Evolutionary conservation across 2,888 invertebrate species (phyloP).

Genomic region (Rotaria socialis): DNA sequence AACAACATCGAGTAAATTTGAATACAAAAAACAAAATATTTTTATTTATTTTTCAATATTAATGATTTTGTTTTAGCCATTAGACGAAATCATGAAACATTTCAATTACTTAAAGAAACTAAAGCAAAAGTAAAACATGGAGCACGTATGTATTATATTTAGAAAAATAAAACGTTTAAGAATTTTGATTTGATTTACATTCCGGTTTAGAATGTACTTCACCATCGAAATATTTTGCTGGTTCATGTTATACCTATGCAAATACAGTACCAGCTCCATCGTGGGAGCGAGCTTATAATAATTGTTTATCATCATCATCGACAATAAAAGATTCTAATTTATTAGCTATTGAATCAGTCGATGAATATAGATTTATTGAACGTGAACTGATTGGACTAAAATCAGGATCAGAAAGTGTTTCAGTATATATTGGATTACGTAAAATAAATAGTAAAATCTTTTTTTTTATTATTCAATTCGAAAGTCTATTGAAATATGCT

Average conservation of each 20-base stretch:
- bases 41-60: not conserved
- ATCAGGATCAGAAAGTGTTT: not conserved
- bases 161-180: not conserved
- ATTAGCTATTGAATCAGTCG: conserved; percentile 13
- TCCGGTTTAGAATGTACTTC: not conserved
- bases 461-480: no score
- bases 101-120: not conserved
- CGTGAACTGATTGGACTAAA: not conserved
- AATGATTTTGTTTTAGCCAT: not conserved
- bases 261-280: not conserved
- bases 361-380: conserved; percentile 33
- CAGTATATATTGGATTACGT: not conserved
- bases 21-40: not conserved
- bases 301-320: not conserved
- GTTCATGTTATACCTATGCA: conserved; percentile 26
- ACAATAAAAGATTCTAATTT: not conserved
- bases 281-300: conserved; percentile 9
- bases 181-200: not conserved
- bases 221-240: not conserved
- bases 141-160: not conserved
- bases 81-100: not conserved
- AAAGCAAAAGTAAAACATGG: conserved; percentile 3
- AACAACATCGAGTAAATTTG: not conserved
- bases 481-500: no score
- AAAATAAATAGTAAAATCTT: not conserved